These are phyloP conservation scores for Galagoides demidoff DNA, from an alignment of 2,797 vertebrate species.

Conservation along the genomic window DNA sequence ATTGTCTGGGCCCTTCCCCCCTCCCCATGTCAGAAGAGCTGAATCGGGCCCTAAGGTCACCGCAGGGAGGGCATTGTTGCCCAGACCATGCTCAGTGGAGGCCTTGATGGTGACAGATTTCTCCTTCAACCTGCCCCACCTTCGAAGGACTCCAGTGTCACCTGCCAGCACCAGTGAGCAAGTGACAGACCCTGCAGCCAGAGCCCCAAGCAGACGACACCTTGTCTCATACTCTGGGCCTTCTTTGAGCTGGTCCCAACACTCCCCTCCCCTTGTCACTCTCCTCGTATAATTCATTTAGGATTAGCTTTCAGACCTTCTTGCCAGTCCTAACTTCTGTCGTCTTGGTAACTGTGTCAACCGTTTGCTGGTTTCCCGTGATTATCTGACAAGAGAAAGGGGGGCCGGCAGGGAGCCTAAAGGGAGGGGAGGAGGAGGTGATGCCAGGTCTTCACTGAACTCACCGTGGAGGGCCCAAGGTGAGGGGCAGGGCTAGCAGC, in stretches of 20 bases:
- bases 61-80: background rate
- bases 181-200: background rate
- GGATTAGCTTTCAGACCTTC: conserved; percentile 91
- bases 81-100: background rate
- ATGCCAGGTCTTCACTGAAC: conserved; percentile 35
- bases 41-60: background rate
- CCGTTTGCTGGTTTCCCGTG: conserved; percentile 94
- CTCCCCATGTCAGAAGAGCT: background rate
- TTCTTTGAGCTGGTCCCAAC: conserved; percentile 28
- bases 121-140: background rate
- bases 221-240: background rate
- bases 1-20: background rate
- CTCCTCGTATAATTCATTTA: conserved; percentile 89
- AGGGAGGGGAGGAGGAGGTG: conserved; percentile 43
- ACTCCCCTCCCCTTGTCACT: conserved; percentile 77
- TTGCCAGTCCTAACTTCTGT: conserved; percentile 92
- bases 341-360: conserved; percentile 96
- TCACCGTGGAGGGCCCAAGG: background rate
- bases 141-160: conserved; percentile 31
- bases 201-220: conserved; percentile 25
- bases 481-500: background rate
- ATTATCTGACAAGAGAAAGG: conserved; percentile 94
- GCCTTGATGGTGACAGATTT: background rate
- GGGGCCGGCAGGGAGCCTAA: conserved; percentile 80
- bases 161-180: background rate